Evolutionary conservation across 1,140 invertebrate species (phyloP), one percentile per base, ranked within the genome.

Genomic region (Megathymus violae): DNA sequence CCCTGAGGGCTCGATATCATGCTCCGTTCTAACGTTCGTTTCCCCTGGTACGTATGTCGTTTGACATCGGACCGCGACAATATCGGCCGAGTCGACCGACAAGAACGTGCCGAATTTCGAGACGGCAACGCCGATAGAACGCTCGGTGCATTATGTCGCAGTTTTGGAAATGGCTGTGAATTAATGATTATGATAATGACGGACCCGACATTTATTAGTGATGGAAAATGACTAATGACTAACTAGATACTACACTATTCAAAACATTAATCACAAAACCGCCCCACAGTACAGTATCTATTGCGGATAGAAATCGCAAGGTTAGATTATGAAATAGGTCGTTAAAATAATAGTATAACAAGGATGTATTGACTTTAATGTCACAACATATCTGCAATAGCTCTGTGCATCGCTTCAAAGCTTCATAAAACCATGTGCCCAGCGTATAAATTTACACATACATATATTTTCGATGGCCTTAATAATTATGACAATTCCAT

Each of bases 1-100:
- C 97, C 98, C 86, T 99, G 97, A 0, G 99, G 98, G 22, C 95
- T 95, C 7, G 98, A 98, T 69, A 99, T 99, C 98, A 99, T 98
- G 77, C 98, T 97, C 0, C 96, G 94, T 47, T 96, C 93, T 54
- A 98, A 92, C 69, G 95, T 94, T 40, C 95, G 92, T 62, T 93
- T 93, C 62, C 91, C 91, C 4, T 86, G 87, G 46, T 80, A 85
- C 16, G 87, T 89, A 62, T 89, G 84, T 2, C 85, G 68, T 65
- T 86, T 89, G 15, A 78, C 66, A 52, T 89, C 87, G 0, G 73
- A 77, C n/a, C 87, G 71, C 11, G 51, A 54, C 58, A 80, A 72
- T 14, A 89, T 64, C 4, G 83, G 78, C 10, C 51, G 19, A 16
- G 40, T 16, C n/a, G 81, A 75, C 10, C 78, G 80, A 10, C 79